Percentiles rank a stretch among this genome's conserved stretches.
Conservation (phyloP, 1,140 invertebrate species). For the Holcopasites calliopsidis region DNA sequence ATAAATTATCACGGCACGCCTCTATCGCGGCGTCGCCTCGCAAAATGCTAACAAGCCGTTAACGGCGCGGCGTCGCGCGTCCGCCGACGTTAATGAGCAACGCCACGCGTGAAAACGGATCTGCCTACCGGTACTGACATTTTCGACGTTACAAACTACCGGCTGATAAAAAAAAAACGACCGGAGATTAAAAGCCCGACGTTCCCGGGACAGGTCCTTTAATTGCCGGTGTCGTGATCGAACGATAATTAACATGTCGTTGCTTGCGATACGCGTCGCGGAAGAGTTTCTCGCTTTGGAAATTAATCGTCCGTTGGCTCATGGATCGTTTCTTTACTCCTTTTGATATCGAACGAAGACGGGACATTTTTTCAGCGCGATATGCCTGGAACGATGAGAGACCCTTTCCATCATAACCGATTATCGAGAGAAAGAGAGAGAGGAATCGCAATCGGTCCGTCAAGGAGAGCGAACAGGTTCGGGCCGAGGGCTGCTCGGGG, state of each 20-base stretch:
- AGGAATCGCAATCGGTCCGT: background rate
- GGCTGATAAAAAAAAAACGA: no score
- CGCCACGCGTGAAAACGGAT: conserved; percentile 17
- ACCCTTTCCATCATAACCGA: no score
- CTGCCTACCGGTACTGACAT: conserved; percentile 17
- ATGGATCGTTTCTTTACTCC: no score
- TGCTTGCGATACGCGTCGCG: no score
- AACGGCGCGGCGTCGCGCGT: conserved; percentile 61
- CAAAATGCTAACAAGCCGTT: conserved; percentile 74
- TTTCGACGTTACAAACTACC: background rate
- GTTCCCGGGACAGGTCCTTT: background rate
- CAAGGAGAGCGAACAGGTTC: background rate
- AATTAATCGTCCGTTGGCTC: no score
- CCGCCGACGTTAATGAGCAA: conserved; percentile 67
- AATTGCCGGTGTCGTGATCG: background rate
- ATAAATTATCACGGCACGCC: conserved; percentile 71
- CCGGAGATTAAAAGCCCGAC: background rate
- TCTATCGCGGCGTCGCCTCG: conserved; percentile 63
- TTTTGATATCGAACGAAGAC: no score
- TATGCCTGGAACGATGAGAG: no score
- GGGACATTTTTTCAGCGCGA: no score
- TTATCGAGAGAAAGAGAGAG: background rate
- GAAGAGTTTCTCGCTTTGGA: background rate
- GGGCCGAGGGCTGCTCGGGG: background rate
- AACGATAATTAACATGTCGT: background rate